phyloP scores from a whole-genome alignment of 2,888 invertebrate genomes.

The Drosophila mimica region DNA sequence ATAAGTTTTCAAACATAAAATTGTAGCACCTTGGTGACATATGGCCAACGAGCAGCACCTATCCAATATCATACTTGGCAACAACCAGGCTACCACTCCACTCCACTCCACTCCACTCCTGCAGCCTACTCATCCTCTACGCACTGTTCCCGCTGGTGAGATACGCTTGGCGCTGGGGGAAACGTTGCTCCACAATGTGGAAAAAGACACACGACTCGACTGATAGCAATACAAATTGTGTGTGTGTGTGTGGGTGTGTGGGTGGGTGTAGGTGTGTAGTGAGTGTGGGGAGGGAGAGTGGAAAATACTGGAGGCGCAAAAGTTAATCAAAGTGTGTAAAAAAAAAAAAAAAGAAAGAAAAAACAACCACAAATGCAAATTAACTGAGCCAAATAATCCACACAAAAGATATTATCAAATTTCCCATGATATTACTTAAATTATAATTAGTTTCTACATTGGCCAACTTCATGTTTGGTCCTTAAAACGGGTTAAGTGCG shows the following conservation, averaged over 20 bases:
- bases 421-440: conserved; percentile 8
- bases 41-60: conserved; percentile 61
- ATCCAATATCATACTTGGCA: not conserved
- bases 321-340: conserved; percentile 52
- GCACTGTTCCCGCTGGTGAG: conserved; percentile 29
- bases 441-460: conserved; percentile 1
- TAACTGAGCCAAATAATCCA: conserved; percentile 23
- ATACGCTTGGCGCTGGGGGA: conserved; percentile 37
- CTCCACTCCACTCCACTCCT: not conserved
- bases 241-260: not conserved
- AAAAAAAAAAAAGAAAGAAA: not conserved
- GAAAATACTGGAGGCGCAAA: conserved; percentile 4
- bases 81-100: not conserved
- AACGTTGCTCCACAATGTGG: conserved; percentile 17
- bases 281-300: not conserved
- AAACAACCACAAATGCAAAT: conserved; percentile 44
- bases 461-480: too few relatives aligned
- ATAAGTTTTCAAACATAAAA: conserved; percentile 26
- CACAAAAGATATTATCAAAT: conserved; percentile 17
- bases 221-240: conserved; percentile 7
- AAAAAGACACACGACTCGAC: conserved; percentile 1
- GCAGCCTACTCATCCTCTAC: not conserved
- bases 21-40: conserved; percentile 73
- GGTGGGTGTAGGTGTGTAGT: too few relatives aligned
- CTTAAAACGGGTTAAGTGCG: not conserved